Evolutionary conservation across 2,888 invertebrate species (phyloP).

Genomic region (Troglohyphantes excavatus): DNA sequence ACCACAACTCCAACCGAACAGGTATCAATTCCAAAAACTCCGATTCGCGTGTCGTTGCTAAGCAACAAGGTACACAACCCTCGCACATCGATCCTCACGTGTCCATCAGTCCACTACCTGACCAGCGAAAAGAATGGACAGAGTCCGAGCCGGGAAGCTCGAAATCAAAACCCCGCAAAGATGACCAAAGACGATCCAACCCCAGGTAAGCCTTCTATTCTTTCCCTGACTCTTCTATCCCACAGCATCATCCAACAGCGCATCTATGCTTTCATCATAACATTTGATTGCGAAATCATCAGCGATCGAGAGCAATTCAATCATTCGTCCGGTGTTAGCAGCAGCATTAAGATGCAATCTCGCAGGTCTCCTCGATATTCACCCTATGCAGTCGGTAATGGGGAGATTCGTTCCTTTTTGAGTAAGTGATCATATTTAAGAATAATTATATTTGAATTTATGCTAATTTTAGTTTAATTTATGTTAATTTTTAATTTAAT

Average conservation of each 20-base stretch:
- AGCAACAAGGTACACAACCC: constrained; percentile 48
- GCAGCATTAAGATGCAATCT: too few relatives aligned
- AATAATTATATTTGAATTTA: too few relatives aligned
- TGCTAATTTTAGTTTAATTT: too few relatives aligned
- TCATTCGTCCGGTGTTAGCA: too few relatives aligned
- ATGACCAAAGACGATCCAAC: constrained; percentile 55
- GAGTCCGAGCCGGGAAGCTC: not conserved
- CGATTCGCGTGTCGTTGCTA: constrained; percentile 56
- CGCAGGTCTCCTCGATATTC: too few relatives aligned
- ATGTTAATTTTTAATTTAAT: too few relatives aligned
- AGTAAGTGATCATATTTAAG: too few relatives aligned
- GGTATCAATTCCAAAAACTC: constrained; percentile 3
- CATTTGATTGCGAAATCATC: not conserved
- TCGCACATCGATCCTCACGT: constrained; percentile 65
- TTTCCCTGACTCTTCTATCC: not conserved
- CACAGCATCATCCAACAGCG: not conserved
- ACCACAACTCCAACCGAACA: not conserved
- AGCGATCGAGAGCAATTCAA: too few relatives aligned
- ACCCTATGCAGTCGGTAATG: too few relatives aligned
- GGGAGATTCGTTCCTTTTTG: too few relatives aligned
- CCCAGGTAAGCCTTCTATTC: constrained; percentile 24
- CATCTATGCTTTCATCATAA: not conserved
- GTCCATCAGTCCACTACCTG: constrained; percentile 27
- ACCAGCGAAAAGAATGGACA: constrained; percentile 38
- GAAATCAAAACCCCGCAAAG: not conserved